Evolutionary conservation across 1,140 invertebrate genomes (phyloP).

Genomic region (honey bee (Apis mellifera)): Amel_HAv3.1 CM009931.2:26295001-26295500

Average conservation of each 20-base stretch:
- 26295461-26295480: constrained; percentile 34
- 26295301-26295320: constrained; percentile 2
- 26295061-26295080: constrained; percentile 55
- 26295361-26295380: constrained; percentile 31
- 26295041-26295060: constrained; percentile 47
- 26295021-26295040: constrained; percentile 14
- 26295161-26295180: constrained; percentile 80
- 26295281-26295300: background rate
- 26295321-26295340: constrained; percentile 23
- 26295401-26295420: constrained; percentile 43
- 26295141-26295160: constrained; percentile 80
- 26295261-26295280: background rate
- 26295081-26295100: constrained; percentile 4
- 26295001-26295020: background rate
- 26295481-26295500: background rate
- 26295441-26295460: constrained; percentile 36
- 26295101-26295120: constrained; percentile 61
- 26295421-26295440: constrained; percentile 39
- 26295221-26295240: constrained; percentile 74
- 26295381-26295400: constrained; percentile 54
- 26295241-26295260: constrained; percentile 50
- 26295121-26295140: constrained; percentile 55
- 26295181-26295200: constrained; percentile 81
- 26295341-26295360: constrained; percentile 24
- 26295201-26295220: constrained; percentile 74